Percentiles rank a stretch among this genome's conserved stretches.
phyloP scores from a whole-genome alignment of 1,140 invertebrate species.

The Drosophila truncata region DNA sequence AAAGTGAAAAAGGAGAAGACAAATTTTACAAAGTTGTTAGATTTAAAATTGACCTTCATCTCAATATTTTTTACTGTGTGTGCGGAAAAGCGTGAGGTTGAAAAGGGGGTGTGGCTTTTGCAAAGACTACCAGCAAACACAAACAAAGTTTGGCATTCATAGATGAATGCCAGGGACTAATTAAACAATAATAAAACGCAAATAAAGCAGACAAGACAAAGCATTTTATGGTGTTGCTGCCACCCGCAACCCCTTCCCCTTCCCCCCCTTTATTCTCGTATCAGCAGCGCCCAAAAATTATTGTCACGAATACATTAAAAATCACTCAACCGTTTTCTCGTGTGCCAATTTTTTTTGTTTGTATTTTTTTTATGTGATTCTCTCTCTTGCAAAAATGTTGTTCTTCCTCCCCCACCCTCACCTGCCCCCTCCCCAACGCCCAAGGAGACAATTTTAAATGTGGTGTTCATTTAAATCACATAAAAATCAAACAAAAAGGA shows the following conservation, averaged over 20 bases:
- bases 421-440: neutral
- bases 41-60: neutral
- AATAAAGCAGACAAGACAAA: slow-evolving; percentile 69
- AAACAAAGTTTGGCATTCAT: slow-evolving; percentile 66
- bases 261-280: slow-evolving; percentile 15
- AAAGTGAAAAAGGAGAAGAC: too few relatives aligned
- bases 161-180: slow-evolving; percentile 56
- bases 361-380: neutral
- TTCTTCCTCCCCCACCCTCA: slow-evolving; percentile 2
- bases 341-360: slow-evolving; percentile 62
- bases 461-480: slow-evolving; percentile 73
- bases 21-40: too few relatives aligned
- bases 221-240: slow-evolving; percentile 64
- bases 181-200: slow-evolving; percentile 82
- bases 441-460: slow-evolving; percentile 36
- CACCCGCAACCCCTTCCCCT: slow-evolving; percentile 2
- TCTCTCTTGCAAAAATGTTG: slow-evolving; percentile 41
- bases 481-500: slow-evolving; percentile 60
- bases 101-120: slow-evolving; percentile 15
- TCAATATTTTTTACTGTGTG: neutral
- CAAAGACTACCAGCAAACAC: slow-evolving; percentile 30
- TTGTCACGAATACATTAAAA: slow-evolving; percentile 82
- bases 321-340: slow-evolving; percentile 78
- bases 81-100: neutral
- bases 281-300: slow-evolving; percentile 64